A percentile compares a stretch with the other conserved stretches of the same genome.
Evolutionary conservation across 2,113 vertebrate species (phyloP).

Genomic region (Copsychus sechellarum): DNA sequence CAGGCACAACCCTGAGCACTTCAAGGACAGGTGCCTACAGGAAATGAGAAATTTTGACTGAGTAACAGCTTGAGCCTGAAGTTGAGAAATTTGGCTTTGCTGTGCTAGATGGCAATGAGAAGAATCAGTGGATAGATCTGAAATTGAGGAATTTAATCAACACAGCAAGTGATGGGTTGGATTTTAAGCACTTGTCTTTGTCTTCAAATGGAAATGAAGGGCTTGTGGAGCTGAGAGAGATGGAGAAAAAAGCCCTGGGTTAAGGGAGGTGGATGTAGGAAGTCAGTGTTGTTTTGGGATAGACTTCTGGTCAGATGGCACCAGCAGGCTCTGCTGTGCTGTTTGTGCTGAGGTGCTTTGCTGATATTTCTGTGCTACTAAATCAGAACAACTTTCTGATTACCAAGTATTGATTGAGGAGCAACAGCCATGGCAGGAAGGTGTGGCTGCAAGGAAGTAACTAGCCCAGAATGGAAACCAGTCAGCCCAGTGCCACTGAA

Average conservation of each 20-base stretch:
- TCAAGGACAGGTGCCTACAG: neutral
- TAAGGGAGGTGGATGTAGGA: neutral
- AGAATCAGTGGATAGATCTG: neutral
- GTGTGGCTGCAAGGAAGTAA: neutral
- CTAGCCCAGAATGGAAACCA: neutral
- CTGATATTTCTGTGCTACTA: neutral
- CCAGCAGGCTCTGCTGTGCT: neutral
- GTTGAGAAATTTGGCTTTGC: neutral
- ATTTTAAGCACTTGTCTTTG: neutral
- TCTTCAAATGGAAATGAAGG: neutral
- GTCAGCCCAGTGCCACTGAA: neutral
- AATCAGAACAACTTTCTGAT: neutral
- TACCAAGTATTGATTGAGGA: conserved; percentile 5
- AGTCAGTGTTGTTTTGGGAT: neutral
- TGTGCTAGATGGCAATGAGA: neutral
- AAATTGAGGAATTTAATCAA: neutral
- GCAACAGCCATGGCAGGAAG: neutral
- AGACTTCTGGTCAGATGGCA: neutral
- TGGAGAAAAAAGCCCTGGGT: neutral
- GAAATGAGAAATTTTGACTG: neutral
- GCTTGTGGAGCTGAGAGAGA: neutral
- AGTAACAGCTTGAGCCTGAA: neutral
- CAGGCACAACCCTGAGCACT: neutral
- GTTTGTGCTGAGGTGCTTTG: neutral
- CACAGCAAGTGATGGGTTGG: fast-evolving